Base-by-base conservation (phyloP, 2,888 invertebrate genomes). In the Drosophila paucipuncta region DNA sequence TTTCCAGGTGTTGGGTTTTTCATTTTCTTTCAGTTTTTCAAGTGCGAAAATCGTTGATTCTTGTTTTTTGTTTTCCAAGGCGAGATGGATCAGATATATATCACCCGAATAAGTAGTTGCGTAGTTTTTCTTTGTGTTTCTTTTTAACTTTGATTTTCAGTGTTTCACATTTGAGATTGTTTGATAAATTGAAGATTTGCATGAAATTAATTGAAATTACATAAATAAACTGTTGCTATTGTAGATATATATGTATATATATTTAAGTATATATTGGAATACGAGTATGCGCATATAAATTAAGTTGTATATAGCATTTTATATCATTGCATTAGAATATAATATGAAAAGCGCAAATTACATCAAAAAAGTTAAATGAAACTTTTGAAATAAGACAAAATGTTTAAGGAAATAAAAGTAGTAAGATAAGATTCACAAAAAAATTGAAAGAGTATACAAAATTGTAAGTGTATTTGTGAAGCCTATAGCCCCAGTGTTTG, bases 41-140 rank as follows among this genome's bases (percentile, higher is more conserved):
- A 33, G 78, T 79, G 76, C 73, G 52, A 66, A 22, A 43, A 60
- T 60, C 60, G 30, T 35, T 47, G 30, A 11, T 10, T 62, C 52
- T 68, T 11, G 31, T 28, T 49, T 35, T 55, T 49, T 49, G 25
- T 25, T 60, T 58, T 13, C 28, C 55, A 68, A 30, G 60, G 22
- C 37, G 55, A 57, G 47, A 70, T 75, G 59, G 71, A 55, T 73
- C 68, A 60, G 22, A 61, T 72, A 53, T 58, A 37, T 64, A 68
- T 65, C 64, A 76, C 30, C 65, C 52, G 66, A 78, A 69, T 77
- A 64, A 58, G 18, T 41, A 41, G 9, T 58, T 68, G 28, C 52
- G 41, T 77, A 86, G 85, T 85, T 88, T 86, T 88, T 88, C 88
- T 86, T 88, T 88, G 85, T 86, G 86, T 88, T 80, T 63, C 47